Evolutionary conservation across 1,140 invertebrate species (phyloP), one percentile per base, ranked within the genome.

Genomic region (Aphis craccivora): DNA sequence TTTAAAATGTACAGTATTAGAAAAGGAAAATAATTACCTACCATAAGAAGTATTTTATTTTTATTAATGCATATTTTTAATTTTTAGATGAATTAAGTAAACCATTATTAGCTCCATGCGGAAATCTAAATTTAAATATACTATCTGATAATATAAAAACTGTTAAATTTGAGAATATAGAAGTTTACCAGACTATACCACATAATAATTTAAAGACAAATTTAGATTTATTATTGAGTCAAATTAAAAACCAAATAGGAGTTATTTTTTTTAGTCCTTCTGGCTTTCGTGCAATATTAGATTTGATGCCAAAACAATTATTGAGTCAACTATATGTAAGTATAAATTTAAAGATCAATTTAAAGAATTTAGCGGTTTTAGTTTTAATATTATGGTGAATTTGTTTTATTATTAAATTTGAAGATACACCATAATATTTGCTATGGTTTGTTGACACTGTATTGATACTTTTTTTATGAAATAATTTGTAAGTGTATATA

Each of bases 131-230:
- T 18, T 25, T 93, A n/a, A 93, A 93, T 55, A 93, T 93, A 93
- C 55, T 93, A 83, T 51, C 81, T 18, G 8, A 40, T 93, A 93
- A 55, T 86, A 84, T 93, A 93, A 93, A 84, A 40, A 40, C 81
- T 84, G 76, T 93, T 84, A n/a, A 93, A 86, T 93, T 93, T 84
- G 91, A 93, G 2, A 93, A 93, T 43, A 45, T 93, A 83, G 91
- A 93, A 93, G 81, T 93, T 22, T 93, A 93, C 25, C 45, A 48
- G 55, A 93, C 91, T 51, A 53, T 93, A 40, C 76, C 91, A 30
- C 91, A 93, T 93, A 86, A 30, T 18, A 53, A 86, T 93, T 84
- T 93, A 55, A 83, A 86, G 84, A 93, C 20, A 25, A 93, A 93
- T 53, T 93, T 93, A 86, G 43, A 53, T 53, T n/a, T 84, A 37